A percentile compares a stretch with the other conserved stretches of the same genome.
Evolutionary conservation across 37 sponge, comb jelly and placozoan genomes (phyloP).

Genomic region (Beroe ovata): DNA sequence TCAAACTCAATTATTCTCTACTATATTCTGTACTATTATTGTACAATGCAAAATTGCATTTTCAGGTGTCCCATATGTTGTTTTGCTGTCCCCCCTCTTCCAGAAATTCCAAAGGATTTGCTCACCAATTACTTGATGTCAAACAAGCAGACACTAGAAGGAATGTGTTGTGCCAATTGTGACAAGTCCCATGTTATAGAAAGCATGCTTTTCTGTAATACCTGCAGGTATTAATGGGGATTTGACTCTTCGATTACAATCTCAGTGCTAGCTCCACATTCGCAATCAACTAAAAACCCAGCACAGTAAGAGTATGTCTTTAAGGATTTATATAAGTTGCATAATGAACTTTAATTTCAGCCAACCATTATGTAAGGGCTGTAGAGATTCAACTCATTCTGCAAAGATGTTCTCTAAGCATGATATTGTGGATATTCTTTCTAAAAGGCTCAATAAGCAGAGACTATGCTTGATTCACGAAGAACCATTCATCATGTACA

Average conservation of each 20-base stretch:
- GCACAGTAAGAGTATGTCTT: no score
- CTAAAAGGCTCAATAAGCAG: constrained; percentile 49
- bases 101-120: constrained; percentile 56
- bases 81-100: constrained; percentile 8
- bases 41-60: no score
- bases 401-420: constrained; percentile 64
- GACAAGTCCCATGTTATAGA: constrained; percentile 28
- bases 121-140: constrained; percentile 34
- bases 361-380: constrained; percentile 30
- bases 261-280: no score
- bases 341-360: no score
- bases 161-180: constrained; percentile 56
- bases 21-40: no score
- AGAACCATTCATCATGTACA: constrained; percentile 58
- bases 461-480: constrained; percentile 12
- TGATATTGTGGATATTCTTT: constrained; percentile 35
- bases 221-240: constrained; percentile 66
- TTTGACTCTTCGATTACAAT: no score
- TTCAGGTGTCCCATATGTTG: constrained; percentile 55
- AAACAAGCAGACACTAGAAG: constrained; percentile 50
- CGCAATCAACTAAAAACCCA: no score
- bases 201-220: constrained; percentile 46
- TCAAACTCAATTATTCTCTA: no score
- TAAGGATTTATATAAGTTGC: no score
- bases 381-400: constrained; percentile 30